phyloP scores from a whole-genome alignment of 2,797 vertebrate genomes.

The Spea hammondii region DNA sequence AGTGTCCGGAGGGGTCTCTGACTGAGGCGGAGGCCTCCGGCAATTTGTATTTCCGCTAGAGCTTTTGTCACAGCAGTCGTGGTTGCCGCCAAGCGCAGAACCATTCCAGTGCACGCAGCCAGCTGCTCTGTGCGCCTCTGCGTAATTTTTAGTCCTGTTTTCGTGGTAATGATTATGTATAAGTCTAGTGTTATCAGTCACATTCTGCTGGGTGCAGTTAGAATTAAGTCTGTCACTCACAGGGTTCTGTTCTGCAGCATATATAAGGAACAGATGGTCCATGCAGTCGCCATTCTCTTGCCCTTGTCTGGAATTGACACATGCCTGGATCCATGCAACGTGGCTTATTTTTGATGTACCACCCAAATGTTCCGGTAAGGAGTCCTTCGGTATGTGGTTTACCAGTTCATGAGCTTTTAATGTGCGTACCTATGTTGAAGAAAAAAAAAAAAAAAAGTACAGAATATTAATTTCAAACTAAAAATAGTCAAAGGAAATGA shows the following conservation, averaged over 20 bases:
- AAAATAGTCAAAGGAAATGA: neutral
- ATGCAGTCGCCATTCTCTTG: constrained; percentile 71
- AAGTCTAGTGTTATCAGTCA: constrained; percentile 71
- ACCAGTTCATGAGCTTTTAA: constrained; percentile 77
- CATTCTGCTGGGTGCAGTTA: constrained; percentile 70
- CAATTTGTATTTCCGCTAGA: constrained; percentile 68
- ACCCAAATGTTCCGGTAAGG: constrained; percentile 78
- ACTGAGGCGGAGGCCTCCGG: constrained; percentile 73
- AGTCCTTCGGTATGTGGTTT: constrained; percentile 77
- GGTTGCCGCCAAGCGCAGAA: constrained; percentile 60
- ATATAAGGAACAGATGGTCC: constrained; percentile 75
- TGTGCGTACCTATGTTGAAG: constrained; percentile 72
- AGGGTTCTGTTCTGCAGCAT: constrained; percentile 69
- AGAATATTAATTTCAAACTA: neutral
- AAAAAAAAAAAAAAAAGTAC: neutral
- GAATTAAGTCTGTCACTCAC: constrained; percentile 67
- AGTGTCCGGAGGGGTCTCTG: constrained; percentile 75
- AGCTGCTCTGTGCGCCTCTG: constrained; percentile 59
- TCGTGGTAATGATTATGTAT: constrained; percentile 70
- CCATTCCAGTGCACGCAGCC: constrained; percentile 72
- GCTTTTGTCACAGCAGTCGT: constrained; percentile 53
- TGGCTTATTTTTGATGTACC: constrained; percentile 78
- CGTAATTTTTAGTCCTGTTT: constrained; percentile 61
- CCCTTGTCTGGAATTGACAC: constrained; percentile 67
- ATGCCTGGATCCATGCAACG: constrained; percentile 81